A percentile compares a stretch with the other conserved stretches of the same genome.
Evolutionary conservation across 2,113 vertebrate genomes (phyloP).

Genomic region (Rhabdornis inornatus): DNA sequence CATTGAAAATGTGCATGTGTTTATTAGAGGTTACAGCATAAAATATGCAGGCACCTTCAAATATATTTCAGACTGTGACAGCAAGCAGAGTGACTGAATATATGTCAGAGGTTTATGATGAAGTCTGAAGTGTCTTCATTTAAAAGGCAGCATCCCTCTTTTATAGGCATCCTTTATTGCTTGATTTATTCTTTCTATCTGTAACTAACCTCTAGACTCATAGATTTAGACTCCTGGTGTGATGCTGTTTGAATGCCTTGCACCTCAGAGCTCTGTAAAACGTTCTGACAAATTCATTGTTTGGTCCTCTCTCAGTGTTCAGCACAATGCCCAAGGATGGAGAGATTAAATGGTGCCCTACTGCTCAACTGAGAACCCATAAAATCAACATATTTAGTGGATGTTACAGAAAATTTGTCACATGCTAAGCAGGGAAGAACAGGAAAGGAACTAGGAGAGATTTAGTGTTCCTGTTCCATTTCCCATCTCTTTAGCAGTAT

Average conservation of each 20-base stretch:
- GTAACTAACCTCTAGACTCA: slow-evolving; percentile 38
- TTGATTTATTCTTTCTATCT: slow-evolving; percentile 51
- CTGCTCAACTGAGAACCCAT: slow-evolving; percentile 4
- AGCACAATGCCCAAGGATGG: slow-evolving; percentile 1
- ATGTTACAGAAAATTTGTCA: slow-evolving; percentile 2
- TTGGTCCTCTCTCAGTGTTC: background rate
- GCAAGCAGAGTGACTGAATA: slow-evolving; percentile 41
- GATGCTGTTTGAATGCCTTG: background rate
- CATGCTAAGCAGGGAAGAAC: background rate
- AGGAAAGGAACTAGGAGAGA: background rate
- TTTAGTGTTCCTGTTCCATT: background rate
- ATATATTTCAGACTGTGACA: slow-evolving; percentile 3
- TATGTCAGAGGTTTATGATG: slow-evolving; percentile 44
- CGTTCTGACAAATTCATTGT: slow-evolving; percentile 17
- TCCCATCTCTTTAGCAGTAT: background rate
- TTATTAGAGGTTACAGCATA: slow-evolving; percentile 30
- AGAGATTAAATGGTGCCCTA: slow-evolving; percentile 1
- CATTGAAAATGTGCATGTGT: slow-evolving; percentile 25
- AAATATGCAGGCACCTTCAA: slow-evolving; percentile 42
- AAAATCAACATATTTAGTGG: slow-evolving; percentile 27
- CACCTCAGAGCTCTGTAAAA: background rate
- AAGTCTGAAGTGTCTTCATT: slow-evolving; percentile 53
- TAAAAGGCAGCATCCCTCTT: slow-evolving; percentile 16
- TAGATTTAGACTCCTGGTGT: slow-evolving; percentile 38
- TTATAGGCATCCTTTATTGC: slow-evolving; percentile 30